A percentile compares a stretch with the other conserved stretches of the same genome.
Conservation (phyloP, 2,888 invertebrate species). For the Rambutsinella grinnellia region DNA sequence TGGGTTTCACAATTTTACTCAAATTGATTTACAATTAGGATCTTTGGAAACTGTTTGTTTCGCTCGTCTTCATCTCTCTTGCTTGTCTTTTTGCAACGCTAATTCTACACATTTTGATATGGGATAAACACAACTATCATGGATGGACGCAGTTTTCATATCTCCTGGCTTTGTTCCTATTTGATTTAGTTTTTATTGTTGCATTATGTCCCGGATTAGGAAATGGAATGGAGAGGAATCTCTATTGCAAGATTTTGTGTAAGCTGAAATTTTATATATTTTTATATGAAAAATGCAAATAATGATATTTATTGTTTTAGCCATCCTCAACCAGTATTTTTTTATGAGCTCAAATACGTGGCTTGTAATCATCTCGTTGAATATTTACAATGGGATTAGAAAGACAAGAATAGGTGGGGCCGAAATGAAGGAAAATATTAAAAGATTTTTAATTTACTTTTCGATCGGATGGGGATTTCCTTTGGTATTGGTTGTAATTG, state of each 20-base stretch:
- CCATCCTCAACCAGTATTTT: constrained; percentile 37
- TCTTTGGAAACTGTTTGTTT: constrained; percentile 53
- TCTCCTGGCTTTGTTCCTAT: constrained; percentile 34
- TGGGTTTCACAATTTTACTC: too few species aligned
- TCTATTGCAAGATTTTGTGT: constrained; percentile 22
- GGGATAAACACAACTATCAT: constrained; percentile 59
- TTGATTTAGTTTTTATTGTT: constrained; percentile 44
- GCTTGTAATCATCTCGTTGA: constrained; percentile 45
- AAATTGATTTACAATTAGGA: too few species aligned
- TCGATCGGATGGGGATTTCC: constrained; percentile 41
- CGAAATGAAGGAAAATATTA: constrained; percentile 1
- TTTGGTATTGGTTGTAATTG: constrained; percentile 17
- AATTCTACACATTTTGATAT: constrained; percentile 48
- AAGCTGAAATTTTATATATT: neutral
- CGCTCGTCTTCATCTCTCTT: constrained; percentile 54
- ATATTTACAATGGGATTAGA: constrained; percentile 31
- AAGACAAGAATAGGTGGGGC: constrained; percentile 8
- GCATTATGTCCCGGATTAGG: constrained; percentile 42
- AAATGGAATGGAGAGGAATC: constrained; percentile 13
- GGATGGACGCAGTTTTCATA: constrained; percentile 60
- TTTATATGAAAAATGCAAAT: neutral
- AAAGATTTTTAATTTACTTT: constrained; percentile 27
- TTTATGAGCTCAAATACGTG: constrained; percentile 48
- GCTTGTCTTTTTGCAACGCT: constrained; percentile 58
- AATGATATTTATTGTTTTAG: constrained; percentile 15